Conservation (phyloP, 2,888 invertebrate genomes). For the Idaea aversata region DNA sequence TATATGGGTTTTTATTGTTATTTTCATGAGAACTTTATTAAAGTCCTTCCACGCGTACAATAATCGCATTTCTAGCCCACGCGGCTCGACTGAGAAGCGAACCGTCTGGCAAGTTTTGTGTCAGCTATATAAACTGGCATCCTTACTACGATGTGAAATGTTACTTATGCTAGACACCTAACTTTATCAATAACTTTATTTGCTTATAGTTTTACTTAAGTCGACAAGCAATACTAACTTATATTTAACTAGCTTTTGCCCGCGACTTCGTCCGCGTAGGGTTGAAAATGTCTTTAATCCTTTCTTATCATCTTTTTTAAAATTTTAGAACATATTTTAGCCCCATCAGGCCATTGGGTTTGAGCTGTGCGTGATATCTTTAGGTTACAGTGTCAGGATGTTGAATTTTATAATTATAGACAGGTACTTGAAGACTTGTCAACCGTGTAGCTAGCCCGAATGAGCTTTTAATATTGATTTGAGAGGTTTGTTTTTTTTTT, state of each 20-base stretch:
- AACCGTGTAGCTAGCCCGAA: too few species aligned
- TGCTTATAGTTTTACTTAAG: conserved; percentile 1
- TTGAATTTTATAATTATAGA: too few species aligned
- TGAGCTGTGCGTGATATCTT: too few species aligned
- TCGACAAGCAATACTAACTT: not conserved
- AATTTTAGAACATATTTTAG: too few species aligned
- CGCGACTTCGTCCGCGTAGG: not conserved
- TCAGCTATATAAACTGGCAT: conserved; percentile 56
- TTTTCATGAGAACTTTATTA: conserved; percentile 71
- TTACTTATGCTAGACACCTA: conserved; percentile 42
- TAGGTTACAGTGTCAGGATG: too few species aligned
- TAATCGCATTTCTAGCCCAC: conserved; percentile 50
- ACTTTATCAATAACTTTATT: conserved; percentile 2
- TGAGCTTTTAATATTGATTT: too few species aligned
- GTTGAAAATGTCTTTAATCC: conserved; percentile 1
- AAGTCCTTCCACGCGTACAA: conserved; percentile 54
- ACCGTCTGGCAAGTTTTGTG: conserved; percentile 39
- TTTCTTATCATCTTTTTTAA: too few species aligned
- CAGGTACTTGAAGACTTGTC: too few species aligned
- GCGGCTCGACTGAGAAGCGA: conserved; percentile 24
- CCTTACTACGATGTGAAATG: conserved; percentile 52
- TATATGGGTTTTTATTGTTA: conserved; percentile 57
- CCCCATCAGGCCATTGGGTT: too few species aligned
- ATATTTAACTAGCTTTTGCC: not conserved
- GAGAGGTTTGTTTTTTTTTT: too few species aligned